Percentiles rank a stretch among this genome's conserved stretches.
These are phyloP conservation scores for Ephialtes manifestator DNA, from an alignment of 2,888 invertebrate genomes.

Conservation along the genomic window DNA sequence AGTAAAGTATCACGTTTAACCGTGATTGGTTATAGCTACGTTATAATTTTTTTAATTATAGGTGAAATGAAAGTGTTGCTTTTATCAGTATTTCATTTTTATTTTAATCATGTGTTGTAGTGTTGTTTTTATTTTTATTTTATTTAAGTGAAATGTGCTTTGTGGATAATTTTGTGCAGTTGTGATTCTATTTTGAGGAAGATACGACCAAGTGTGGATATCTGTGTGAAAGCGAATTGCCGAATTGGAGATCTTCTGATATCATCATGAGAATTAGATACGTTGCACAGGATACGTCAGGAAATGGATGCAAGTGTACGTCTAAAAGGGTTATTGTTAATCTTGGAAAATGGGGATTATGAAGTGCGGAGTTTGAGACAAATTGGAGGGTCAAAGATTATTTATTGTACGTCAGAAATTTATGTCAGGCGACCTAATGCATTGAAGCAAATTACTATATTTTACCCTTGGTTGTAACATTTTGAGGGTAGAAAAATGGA, in stretches of 20 bases:
- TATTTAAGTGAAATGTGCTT: slow-evolving; percentile 6
- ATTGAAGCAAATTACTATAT: neutral
- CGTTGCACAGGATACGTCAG: slow-evolving; percentile 78
- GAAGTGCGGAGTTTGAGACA: neutral
- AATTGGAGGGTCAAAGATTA: neutral
- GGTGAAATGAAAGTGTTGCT: neutral
- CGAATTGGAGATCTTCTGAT: slow-evolving; percentile 25
- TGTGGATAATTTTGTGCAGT: slow-evolving; percentile 23
- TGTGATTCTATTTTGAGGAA: neutral
- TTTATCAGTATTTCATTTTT: neutral
- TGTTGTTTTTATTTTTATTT: neutral
- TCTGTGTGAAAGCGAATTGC: slow-evolving; percentile 37
- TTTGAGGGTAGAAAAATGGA: neutral
- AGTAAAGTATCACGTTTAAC: too few species aligned
- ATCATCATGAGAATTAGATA: slow-evolving; percentile 81
- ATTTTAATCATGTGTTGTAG: neutral
- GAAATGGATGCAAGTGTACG: slow-evolving; percentile 78
- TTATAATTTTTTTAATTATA: neutral
- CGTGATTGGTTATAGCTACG: neutral
- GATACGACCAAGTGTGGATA: neutral
- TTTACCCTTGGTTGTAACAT: neutral
- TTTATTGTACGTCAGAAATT: neutral
- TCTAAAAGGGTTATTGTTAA: neutral
- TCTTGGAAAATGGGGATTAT: neutral
- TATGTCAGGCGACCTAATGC: neutral